Conservation (phyloP, 1,140 invertebrate species). For the Antheraea pernyi region DNA sequence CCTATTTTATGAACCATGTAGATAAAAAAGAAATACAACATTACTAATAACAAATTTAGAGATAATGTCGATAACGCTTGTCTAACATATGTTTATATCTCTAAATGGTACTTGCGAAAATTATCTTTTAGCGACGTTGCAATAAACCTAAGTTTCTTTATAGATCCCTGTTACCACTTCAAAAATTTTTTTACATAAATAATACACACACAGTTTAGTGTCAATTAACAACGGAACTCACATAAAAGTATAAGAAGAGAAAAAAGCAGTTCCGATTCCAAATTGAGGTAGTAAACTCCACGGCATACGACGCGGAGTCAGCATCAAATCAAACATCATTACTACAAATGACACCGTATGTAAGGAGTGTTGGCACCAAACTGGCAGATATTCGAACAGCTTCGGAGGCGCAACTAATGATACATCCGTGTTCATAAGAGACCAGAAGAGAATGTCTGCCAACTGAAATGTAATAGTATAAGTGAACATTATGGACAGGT, state of each 20-base stretch:
- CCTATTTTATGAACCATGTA: too few species aligned
- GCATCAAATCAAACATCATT: conserved; percentile 34
- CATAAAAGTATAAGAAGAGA: conserved; percentile 28
- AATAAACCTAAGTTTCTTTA: too few species aligned
- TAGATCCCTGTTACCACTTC: too few species aligned
- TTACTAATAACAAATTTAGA: too few species aligned
- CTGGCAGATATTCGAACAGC: conserved; percentile 39
- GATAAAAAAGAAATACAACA: too few species aligned
- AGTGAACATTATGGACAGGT: too few species aligned
- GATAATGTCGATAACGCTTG: too few species aligned
- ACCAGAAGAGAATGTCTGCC: conserved; percentile 42
- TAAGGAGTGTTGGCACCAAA: conserved; percentile 43
- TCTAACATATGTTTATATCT: too few species aligned
- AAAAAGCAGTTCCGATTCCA: conserved; percentile 27
- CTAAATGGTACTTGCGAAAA: too few species aligned
- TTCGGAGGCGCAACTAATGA: conserved; percentile 34
- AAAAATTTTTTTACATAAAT: too few species aligned
- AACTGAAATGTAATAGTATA: conserved; percentile 33
- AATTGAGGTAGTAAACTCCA: conserved; percentile 18
- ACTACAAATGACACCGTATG: conserved; percentile 39
- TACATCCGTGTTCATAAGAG: conserved; percentile 29
- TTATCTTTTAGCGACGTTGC: too few species aligned
- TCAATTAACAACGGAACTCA: conserved; percentile 26
- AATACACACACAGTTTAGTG: too few species aligned
- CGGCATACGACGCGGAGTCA: conserved; percentile 38